phyloP scores from a whole-genome alignment of 2,113 vertebrate genomes.

The Oreotragus oreotragus region DNA sequence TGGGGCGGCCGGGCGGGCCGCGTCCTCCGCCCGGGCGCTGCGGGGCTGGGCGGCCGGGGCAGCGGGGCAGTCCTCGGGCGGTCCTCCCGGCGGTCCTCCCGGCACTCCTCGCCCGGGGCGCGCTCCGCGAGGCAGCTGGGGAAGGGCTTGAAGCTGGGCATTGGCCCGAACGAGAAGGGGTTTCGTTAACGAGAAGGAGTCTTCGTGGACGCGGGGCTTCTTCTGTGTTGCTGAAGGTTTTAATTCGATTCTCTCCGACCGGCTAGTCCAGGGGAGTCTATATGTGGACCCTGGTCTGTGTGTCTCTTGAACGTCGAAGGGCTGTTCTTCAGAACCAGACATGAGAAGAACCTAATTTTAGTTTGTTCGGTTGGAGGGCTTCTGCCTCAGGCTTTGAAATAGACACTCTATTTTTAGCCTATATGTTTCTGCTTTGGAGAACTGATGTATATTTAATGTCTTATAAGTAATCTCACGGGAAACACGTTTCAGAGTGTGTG shows the following conservation, averaged over 20 bases:
- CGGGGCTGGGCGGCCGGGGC: not conserved
- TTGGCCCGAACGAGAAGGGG: not conserved
- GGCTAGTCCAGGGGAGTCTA: not conserved
- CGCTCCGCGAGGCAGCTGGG: not conserved
- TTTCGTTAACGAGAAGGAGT: not conserved
- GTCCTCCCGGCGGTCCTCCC: not conserved
- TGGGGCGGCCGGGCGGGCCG: not conserved
- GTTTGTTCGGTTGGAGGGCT: slow-evolving; percentile 36
- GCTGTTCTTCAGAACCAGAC: not conserved
- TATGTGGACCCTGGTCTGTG: not conserved
- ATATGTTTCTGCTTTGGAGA: slow-evolving; percentile 33
- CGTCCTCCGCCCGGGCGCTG: not conserved
- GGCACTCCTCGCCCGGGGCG: not conserved
- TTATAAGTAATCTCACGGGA: slow-evolving; percentile 21
- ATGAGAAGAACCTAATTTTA: slow-evolving; percentile 21
- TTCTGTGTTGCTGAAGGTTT: not conserved
- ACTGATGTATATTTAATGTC: slow-evolving; percentile 52
- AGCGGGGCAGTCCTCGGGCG: not conserved
- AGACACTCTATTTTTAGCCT: slow-evolving; percentile 54
- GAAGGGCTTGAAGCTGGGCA: not conserved
- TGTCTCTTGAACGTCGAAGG: not conserved
- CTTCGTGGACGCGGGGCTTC: not conserved
- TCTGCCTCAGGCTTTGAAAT: slow-evolving; percentile 30
- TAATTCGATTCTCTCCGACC: not conserved
- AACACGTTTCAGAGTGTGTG: not conserved